Percentiles rank a stretch among this genome's conserved stretches.
Conservation (phyloP, 2,113 vertebrate species). For the Myotis davidii region DNA sequence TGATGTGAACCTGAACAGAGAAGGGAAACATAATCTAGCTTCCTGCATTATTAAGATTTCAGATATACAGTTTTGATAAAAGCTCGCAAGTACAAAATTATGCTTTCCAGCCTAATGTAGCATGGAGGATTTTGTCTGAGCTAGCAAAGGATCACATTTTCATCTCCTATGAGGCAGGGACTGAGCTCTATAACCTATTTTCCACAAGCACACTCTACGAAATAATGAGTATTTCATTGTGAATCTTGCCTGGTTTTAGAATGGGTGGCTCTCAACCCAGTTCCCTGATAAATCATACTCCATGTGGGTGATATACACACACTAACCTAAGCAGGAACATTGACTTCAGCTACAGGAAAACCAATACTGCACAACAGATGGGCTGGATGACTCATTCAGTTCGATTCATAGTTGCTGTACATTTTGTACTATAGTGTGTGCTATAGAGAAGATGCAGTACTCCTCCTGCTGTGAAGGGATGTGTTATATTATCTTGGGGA, state of each 20-base stretch:
- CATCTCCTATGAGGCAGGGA: constrained; percentile 84
- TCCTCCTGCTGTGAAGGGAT: neutral
- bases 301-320: constrained; percentile 27
- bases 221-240: constrained; percentile 50
- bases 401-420: neutral
- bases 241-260: constrained; percentile 60
- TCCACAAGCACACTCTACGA: constrained; percentile 81
- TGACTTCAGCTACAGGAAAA: neutral
- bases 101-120: constrained; percentile 87
- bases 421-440: neutral
- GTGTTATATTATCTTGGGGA: neutral
- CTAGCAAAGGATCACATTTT: constrained; percentile 87
- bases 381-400: neutral
- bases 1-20: constrained; percentile 60
- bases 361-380: neutral
- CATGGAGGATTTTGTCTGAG: constrained; percentile 87
- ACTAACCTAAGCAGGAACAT: constrained; percentile 48
- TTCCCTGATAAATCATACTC: constrained; percentile 31
- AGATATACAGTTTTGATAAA: constrained; percentile 88
- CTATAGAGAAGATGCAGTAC: neutral
- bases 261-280: constrained; percentile 23
- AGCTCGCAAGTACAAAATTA: constrained; percentile 87
- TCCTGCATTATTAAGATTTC: constrained; percentile 85
- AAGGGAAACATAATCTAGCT: constrained; percentile 59
- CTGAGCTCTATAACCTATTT: constrained; percentile 85